Conservation (phyloP, 2,797 vertebrate species). For the Eidolon dupreanum region DNA sequence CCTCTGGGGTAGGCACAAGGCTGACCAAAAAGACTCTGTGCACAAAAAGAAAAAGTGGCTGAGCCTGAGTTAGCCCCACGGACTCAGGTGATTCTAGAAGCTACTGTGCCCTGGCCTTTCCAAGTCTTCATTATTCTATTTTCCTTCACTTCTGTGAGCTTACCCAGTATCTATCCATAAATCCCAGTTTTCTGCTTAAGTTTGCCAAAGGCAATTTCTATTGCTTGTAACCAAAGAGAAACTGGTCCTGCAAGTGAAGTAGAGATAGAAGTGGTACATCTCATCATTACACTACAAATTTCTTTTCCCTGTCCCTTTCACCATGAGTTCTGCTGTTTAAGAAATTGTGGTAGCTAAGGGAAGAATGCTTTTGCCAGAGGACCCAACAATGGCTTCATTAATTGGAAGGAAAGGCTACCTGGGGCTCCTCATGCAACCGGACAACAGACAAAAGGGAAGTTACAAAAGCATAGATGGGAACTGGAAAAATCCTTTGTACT, state of each 20-base stretch:
- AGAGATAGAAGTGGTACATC: background rate
- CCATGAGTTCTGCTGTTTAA: background rate
- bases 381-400: conserved; percentile 5
- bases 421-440: background rate
- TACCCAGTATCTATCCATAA: background rate
- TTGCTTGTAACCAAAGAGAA: conserved; percentile 35
- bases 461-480: background rate
- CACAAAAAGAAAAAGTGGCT: background rate
- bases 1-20: background rate
- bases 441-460: background rate
- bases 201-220: conserved; percentile 40
- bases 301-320: background rate
- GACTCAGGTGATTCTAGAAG: background rate
- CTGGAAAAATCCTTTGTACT: background rate
- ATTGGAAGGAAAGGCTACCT: background rate
- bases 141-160: conserved; percentile 6
- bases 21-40: background rate
- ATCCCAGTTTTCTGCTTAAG: background rate
- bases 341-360: conserved; percentile 2
- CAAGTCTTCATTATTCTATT: background rate
- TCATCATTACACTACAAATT: background rate
- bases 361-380: conserved; percentile 17
- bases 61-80: background rate
- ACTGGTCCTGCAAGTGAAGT: background rate
- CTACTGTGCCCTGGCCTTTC: background rate